Conservation (phyloP, 2,888 invertebrate species). For the Hololepta plana region DNA sequence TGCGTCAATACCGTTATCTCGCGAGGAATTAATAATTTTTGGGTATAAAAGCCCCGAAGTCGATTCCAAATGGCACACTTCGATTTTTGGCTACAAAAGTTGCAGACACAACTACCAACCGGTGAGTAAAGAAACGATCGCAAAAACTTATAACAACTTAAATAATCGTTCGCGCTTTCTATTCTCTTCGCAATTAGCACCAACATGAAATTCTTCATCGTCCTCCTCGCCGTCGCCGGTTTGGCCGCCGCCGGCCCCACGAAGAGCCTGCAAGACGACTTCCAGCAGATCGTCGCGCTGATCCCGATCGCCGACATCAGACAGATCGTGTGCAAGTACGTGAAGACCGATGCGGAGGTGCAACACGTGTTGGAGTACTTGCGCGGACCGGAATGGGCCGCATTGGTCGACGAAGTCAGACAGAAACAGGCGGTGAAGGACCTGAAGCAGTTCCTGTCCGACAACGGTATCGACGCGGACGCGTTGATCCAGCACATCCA, state of each 20-base stretch:
- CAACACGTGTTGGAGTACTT: constrained; percentile 13
- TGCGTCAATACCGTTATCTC: no score
- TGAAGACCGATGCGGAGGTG: constrained; percentile 13
- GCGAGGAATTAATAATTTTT: no score
- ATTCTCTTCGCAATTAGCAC: no score
- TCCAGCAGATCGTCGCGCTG: constrained; percentile 12
- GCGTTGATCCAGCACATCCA: constrained; percentile 10
- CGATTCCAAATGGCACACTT: no score
- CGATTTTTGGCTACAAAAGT: no score
- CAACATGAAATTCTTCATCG: constrained; percentile 11
- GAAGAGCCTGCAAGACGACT: constrained; percentile 9
- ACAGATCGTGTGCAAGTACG: constrained; percentile 12
- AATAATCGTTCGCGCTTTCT: no score
- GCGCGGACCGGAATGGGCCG: constrained; percentile 14
- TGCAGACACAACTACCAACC: no score
- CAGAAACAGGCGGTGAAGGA: constrained; percentile 10
- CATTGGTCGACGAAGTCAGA: constrained; percentile 10
- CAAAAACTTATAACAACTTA: no score
- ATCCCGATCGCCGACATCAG: constrained; percentile 14
- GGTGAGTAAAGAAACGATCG: background rate
- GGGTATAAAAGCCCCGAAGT: no score
- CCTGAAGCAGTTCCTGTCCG: constrained; percentile 11
- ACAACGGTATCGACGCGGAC: constrained; percentile 12
- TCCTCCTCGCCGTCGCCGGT: constrained; percentile 9
- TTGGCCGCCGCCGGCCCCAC: constrained; percentile 9